phyloP scores from a whole-genome alignment of 2,113 vertebrate genomes.

The Gymnocephalus cernua region DNA sequence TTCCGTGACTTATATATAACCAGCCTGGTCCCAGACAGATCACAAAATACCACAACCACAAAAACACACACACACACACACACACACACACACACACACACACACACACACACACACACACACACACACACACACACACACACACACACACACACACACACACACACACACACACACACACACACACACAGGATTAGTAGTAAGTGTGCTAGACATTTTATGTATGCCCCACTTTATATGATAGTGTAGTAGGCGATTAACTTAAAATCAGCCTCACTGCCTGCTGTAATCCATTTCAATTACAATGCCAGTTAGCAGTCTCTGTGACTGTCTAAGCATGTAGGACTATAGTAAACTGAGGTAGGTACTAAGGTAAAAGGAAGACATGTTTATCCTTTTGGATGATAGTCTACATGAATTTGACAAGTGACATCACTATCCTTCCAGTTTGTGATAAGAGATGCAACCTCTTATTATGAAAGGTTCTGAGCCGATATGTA shows the following conservation, averaged over 20 bases:
- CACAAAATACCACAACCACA: not conserved
- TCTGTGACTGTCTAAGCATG: too few relatives aligned
- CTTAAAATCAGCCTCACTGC: too few relatives aligned
- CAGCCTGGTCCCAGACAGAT: not conserved
- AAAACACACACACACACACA: too few relatives aligned
- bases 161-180: not conserved
- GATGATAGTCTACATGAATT: not conserved
- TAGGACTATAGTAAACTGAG: too few relatives aligned
- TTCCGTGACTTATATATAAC: not conserved
- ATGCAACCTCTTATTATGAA: not conserved
- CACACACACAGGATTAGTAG: too few relatives aligned
- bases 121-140: not conserved
- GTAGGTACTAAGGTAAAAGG: too few relatives aligned
- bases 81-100: not conserved
- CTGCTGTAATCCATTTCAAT: not conserved
- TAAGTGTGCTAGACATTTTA: too few relatives aligned
- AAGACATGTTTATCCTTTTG: not conserved
- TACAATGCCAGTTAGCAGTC: not conserved
- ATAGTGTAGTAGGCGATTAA: too few relatives aligned
- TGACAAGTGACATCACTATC: not conserved
- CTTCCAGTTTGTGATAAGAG: not conserved
- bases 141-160: not conserved
- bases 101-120: not conserved
- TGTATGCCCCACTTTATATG: too few relatives aligned
- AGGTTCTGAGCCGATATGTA: not conserved